Evolutionary conservation across 2,113 vertebrate genomes (phyloP).

Genomic region (Ceuthmochares aereus): DNA sequence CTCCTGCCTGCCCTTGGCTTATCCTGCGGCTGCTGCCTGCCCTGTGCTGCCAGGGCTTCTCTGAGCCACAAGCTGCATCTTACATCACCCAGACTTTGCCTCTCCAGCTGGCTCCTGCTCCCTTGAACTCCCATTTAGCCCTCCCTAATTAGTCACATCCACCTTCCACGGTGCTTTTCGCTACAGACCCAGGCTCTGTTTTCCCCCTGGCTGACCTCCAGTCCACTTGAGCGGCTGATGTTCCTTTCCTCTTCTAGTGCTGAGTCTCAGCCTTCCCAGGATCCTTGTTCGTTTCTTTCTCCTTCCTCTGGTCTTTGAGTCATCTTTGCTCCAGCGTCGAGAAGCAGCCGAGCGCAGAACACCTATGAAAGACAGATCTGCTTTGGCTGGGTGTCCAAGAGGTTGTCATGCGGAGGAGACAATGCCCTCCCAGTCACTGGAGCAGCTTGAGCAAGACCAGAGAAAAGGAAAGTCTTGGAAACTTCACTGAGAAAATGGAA

Average conservation of each 20-base stretch:
- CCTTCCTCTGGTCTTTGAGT: neutral
- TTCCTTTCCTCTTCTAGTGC: neutral
- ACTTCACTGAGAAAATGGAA: neutral
- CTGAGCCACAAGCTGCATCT: accelerated
- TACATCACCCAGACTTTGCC: neutral
- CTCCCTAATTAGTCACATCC: neutral
- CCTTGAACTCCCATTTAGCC: neutral
- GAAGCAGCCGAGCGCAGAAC: neutral
- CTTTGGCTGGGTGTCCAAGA: neutral
- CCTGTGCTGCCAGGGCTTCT: accelerated
- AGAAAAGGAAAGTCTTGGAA: neutral
- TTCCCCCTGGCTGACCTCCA: neutral
- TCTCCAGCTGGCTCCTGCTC: neutral
- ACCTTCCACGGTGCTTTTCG: neutral
- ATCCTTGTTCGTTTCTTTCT: neutral
- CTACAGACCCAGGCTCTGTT: neutral
- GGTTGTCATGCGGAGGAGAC: neutral
- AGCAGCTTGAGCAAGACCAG: neutral
- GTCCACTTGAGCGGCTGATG: neutral
- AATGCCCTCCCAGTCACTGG: neutral
- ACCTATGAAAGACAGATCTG: neutral
- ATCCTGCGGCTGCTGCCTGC: neutral
- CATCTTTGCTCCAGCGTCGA: neutral
- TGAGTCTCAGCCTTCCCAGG: neutral
- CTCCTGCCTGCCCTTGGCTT: neutral